Evolutionary conservation across 2,888 invertebrate species (phyloP).

Genomic region (Habrosyne pyritoides): DNA sequence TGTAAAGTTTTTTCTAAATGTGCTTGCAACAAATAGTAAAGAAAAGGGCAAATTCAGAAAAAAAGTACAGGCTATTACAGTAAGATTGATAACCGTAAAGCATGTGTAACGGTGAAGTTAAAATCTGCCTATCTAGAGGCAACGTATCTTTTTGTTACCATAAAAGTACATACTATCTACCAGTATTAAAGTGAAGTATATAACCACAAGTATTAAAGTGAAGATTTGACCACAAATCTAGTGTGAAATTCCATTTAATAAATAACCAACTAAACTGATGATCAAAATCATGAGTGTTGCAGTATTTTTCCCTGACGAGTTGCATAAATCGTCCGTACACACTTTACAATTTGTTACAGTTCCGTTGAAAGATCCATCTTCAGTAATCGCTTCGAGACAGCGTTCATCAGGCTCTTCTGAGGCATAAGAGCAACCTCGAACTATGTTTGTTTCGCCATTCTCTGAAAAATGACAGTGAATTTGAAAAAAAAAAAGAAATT

Average conservation of each 20-base stretch:
- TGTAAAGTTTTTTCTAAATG: too few relatives aligned
- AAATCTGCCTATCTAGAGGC: too few relatives aligned
- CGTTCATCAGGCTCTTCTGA: conserved; percentile 27
- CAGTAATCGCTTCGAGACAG: conserved; percentile 43
- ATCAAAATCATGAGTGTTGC: conserved; percentile 30
- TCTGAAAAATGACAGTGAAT: too few relatives aligned
- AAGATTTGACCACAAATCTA: not conserved
- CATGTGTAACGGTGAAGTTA: too few relatives aligned
- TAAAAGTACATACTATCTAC: too few relatives aligned
- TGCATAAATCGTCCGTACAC: conserved; percentile 56
- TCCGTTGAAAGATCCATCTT: conserved; percentile 20
- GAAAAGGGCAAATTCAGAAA: too few relatives aligned
- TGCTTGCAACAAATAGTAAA: too few relatives aligned
- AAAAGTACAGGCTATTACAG: too few relatives aligned
- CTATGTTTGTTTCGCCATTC: conserved; percentile 39
- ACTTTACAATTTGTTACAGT: conserved; percentile 40
- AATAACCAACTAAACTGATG: conserved; percentile 19
- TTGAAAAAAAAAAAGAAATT: conserved; percentile 29
- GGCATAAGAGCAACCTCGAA: conserved; percentile 56
- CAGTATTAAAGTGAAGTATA: too few relatives aligned
- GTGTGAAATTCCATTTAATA: conserved; percentile 6
- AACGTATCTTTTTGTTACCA: too few relatives aligned
- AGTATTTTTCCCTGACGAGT: conserved; percentile 41
- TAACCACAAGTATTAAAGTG: too few relatives aligned
- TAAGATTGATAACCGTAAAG: too few relatives aligned